These are phyloP conservation scores for Crocallis elinguaria DNA, from an alignment of 2,888 invertebrate species.

Conservation along the genomic window DNA sequence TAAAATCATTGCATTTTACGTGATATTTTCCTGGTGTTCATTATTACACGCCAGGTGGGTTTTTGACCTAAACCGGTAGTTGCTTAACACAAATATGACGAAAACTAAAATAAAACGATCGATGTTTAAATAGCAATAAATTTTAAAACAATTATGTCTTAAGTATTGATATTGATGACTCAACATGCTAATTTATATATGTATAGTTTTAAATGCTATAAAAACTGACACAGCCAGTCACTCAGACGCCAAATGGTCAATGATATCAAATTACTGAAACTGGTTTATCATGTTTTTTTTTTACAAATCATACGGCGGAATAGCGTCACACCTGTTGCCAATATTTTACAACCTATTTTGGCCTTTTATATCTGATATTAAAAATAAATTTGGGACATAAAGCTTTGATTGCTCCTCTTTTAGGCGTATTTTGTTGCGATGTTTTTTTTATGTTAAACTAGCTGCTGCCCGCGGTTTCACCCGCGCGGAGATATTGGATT, in stretches of 20 bases:
- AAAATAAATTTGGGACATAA: conserved; percentile 8
- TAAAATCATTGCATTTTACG: no score
- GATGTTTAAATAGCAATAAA: conserved; percentile 17
- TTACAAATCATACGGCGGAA: conserved; percentile 34
- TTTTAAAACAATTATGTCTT: conserved; percentile 7
- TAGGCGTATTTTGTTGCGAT: background rate
- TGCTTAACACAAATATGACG: background rate
- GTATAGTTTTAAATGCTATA: conserved; percentile 19
- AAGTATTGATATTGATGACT: conserved; percentile 24
- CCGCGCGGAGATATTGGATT: no score
- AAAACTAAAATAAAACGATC: background rate
- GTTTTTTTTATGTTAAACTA: background rate
- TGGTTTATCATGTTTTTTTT: conserved; percentile 41
- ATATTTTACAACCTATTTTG: conserved; percentile 33
- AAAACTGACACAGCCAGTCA: conserved; percentile 34
- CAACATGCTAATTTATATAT: conserved; percentile 16
- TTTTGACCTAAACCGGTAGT: conserved; percentile 1
- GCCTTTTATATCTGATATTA: conserved; percentile 14
- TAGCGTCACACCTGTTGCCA: conserved; percentile 46
- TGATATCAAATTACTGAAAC: conserved; percentile 38
- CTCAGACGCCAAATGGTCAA: conserved; percentile 38
- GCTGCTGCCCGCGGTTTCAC: no score
- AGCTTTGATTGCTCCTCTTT: background rate
- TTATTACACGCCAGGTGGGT: background rate
- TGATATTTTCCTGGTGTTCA: background rate